Evolutionary conservation across 2,113 vertebrate genomes (phyloP), one percentile per base, ranked within the genome.

Genomic region (Arenaria interpres): DNA sequence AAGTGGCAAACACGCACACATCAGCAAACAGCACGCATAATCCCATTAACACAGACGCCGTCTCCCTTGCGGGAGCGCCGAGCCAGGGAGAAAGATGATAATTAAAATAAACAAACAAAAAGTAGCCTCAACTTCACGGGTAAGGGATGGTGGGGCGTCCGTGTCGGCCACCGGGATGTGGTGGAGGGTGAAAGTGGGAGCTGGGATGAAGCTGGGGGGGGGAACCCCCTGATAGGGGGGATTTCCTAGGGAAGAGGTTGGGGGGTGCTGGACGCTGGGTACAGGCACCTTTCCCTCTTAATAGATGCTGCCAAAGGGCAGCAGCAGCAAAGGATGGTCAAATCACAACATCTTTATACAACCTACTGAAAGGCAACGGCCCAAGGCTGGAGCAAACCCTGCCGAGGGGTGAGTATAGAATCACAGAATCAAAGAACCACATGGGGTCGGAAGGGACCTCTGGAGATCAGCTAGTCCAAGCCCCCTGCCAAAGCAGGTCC

Each of bases 71-170:
- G 72, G 95, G 97, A 96, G 87, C 57, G 7, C 69, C 37, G 25
- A 97, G 79, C 60, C 94, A 67, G 12, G 8, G 56, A 95, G 85
- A 87, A 96, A 88, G 94, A 97, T 83, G 92, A 96, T 97, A 98
- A 98, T 98, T 97, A 98, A 98, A 98, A 96, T 95, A 97, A 98
- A 97, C 96, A 98, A 98, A 93, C 90, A 82, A 77, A 95, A 97
- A 95, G 35, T 25, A 91, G 83, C 90, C 90, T 93, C 83, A 43
- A 33, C 83, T 90, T 69, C 80, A 28, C 0, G 32, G 67, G 4
- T 9, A 37, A 91, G 71, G 79, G 90, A 7, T 12, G 56, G 51
- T 0, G 10, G 76, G 79, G 28, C 3, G 9, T 54, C 7, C 19
- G 37, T 45, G 84, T 62, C 14, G 64, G 81, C 37, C 46, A 18